Base-by-base conservation (phyloP, 1,140 invertebrate genomes). In the Ostrea edulis region DNA sequence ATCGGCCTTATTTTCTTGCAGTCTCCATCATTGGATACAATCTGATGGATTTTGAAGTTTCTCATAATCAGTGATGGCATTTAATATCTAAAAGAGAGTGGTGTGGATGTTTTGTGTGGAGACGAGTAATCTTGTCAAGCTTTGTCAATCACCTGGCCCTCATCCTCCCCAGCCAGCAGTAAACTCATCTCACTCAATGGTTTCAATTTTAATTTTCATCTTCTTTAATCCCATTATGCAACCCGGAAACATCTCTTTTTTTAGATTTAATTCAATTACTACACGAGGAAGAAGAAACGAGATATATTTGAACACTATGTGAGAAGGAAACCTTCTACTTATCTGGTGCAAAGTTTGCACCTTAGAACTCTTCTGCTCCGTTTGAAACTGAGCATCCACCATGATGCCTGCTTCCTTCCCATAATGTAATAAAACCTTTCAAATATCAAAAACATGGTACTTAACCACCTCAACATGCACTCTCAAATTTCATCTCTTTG, bases 11-110 rank as follows among this genome's bases (percentile, higher is more conserved):
- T 71, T 71, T 71, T 71, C 68, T 71, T 71, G 68, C 68, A 29
- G 29, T 71, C 68, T 71, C 22, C 68, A 71, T 71, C 22, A 71
- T 71, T 71, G 29, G 68, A 71, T 71, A 35, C 22, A 71, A 62
- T 71, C 22, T 71, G 68, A 71, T 71, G 68, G 68, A 71, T 71
- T 71, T 29, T 71, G 68, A 71, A 71, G 22, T 25, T 71, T 71
- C 29, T 14, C 8, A 25, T 35, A 29, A 35, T 71, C 68, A 58
- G 8, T 20, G 55, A 58, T 58, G 55, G 55, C 55, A 58, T 25
- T 71, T 71, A 25, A 12, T 71, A 71, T 44, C 29, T 25, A 25
- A 71, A 71, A 25, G 25, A 71, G 68, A 71, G 22, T 14, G 2
- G 68, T 25, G 22, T 25, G 12, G 68, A 22, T 29, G 68, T 71